Conservation (phyloP, 2,797 vertebrate species). For the Pseudochromis fuscus region DNA sequence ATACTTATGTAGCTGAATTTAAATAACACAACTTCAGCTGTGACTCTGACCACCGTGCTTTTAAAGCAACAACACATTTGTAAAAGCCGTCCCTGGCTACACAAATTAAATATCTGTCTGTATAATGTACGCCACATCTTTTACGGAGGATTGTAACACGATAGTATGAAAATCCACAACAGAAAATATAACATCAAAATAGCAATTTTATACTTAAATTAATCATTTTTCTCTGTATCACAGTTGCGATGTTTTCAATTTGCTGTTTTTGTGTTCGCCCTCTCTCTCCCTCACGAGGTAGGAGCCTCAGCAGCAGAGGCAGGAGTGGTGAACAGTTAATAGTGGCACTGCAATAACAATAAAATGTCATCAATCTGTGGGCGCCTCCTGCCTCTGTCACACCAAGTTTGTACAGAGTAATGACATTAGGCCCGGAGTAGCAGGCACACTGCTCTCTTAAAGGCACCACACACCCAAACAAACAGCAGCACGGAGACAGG, state of each 20-base stretch:
- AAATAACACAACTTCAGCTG: conserved; percentile 38
- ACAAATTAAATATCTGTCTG: conserved; percentile 68
- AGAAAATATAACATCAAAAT: conserved; percentile 84
- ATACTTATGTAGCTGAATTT: conserved; percentile 51
- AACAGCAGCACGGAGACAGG: no score
- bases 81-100: conserved; percentile 31
- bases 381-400: conserved; percentile 90
- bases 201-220: conserved; percentile 87
- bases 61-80: conserved; percentile 50
- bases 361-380: conserved; percentile 92
- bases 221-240: conserved; percentile 85
- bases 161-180: conserved; percentile 71
- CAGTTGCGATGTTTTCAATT: conserved; percentile 85
- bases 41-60: conserved; percentile 28
- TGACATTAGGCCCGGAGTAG: conserved; percentile 89
- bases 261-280: conserved; percentile 77
- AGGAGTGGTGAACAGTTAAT: conserved; percentile 88
- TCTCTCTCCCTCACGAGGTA: conserved; percentile 73
- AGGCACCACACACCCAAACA: conserved; percentile 80
- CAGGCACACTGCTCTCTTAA: conserved; percentile 87
- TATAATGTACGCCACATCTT: conserved; percentile 68
- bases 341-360: conserved; percentile 90
- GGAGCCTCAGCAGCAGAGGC: conserved; percentile 80
- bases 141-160: conserved; percentile 67
- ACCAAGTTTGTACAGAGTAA: conserved; percentile 92